phyloP scores from a whole-genome alignment of 2,797 vertebrate genomes.

The Gorsachius magnificus region DNA sequence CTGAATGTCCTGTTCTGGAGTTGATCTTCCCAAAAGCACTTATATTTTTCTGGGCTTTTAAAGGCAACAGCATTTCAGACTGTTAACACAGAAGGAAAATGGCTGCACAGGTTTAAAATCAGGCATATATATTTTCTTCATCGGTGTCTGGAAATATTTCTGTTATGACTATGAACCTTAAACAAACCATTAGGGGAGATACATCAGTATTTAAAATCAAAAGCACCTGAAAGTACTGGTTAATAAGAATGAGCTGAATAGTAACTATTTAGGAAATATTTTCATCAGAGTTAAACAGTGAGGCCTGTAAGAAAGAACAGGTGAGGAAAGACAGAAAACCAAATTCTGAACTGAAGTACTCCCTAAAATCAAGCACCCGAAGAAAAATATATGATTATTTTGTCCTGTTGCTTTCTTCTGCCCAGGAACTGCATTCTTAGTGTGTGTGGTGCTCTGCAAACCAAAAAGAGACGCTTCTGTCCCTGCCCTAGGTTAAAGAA shows the following conservation, averaged over 20 bases:
- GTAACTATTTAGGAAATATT: background rate
- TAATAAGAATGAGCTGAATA: background rate
- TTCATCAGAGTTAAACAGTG: background rate
- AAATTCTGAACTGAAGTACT: background rate
- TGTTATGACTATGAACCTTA: background rate
- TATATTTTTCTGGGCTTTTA: background rate
- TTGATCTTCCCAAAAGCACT: background rate
- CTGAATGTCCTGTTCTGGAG: background rate
- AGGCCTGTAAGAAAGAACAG: background rate
- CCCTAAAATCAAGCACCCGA: background rate
- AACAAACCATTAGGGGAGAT: background rate
- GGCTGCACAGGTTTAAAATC: background rate
- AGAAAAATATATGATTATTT: background rate
- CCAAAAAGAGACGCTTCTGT: background rate
- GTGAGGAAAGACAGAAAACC: background rate
- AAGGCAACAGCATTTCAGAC: background rate
- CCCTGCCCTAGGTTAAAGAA: background rate
- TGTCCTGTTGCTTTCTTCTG: background rate
- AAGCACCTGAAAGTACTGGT: background rate
- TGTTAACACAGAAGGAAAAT: background rate
- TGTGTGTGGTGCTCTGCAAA: background rate
- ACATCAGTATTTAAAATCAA: background rate
- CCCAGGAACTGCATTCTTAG: background rate
- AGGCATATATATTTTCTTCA: background rate
- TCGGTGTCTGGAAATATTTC: background rate